These are phyloP conservation scores for Anhinga rufa DNA, from an alignment of 2,113 vertebrate species.

Conservation along the genomic window DNA sequence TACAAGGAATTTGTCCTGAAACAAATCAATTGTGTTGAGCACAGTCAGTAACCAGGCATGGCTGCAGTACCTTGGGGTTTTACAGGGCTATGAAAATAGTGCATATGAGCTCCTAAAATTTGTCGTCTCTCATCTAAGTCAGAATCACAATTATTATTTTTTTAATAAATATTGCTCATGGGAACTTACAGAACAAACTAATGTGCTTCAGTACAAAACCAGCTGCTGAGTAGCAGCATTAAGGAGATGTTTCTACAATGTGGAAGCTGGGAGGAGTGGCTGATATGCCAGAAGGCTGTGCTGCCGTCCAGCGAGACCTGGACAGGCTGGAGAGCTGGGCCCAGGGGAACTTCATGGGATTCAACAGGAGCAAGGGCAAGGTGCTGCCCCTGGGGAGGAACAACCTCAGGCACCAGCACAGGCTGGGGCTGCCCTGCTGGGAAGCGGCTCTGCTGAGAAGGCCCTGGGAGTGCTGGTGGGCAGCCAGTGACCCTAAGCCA, in stretches of 20 bases:
- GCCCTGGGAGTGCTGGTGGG: no score
- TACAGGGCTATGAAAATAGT: not conserved
- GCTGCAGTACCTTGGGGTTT: not conserved
- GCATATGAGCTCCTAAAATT: not conserved
- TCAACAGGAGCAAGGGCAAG: no score
- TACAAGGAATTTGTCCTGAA: not conserved
- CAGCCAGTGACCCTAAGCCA: no score
- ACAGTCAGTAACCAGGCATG: not conserved
- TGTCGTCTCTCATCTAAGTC: not conserved
- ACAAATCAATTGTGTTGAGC: not conserved
- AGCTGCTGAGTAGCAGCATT: not conserved
- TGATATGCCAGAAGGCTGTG: no score
- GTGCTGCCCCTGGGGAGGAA: no score
- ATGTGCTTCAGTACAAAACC: not conserved
- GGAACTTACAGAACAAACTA: not conserved
- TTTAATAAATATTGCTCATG: not conserved
- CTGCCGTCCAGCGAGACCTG: no score
- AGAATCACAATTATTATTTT: accelerated
- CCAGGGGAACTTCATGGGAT: no score
- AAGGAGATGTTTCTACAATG: not conserved
- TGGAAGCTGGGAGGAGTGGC: not conserved
- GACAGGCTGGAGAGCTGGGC: no score
- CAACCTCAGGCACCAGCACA: no score
- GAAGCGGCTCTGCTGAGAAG: no score
- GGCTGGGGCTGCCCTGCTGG: no score